Percentiles rank a stretch among this genome's conserved stretches.
phyloP scores from a whole-genome alignment of 2,888 invertebrate genomes.

The Chrysotoxum bicinctum region DNA sequence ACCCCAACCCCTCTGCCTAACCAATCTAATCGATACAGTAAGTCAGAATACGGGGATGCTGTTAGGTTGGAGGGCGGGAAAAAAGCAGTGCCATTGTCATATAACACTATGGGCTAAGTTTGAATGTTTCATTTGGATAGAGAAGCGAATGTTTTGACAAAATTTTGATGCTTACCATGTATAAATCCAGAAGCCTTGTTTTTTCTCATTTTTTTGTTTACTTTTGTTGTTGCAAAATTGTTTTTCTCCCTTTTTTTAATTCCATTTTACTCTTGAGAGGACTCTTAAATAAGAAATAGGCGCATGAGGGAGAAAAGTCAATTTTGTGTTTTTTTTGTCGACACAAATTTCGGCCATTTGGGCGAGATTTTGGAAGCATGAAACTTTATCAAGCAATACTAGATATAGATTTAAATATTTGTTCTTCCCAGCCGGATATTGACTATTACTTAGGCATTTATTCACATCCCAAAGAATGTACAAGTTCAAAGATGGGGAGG shows the following conservation, averaged over 20 bases:
- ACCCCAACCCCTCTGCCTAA: neutral
- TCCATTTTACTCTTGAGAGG: neutral
- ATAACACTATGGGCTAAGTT: conserved; percentile 5
- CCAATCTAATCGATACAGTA: neutral
- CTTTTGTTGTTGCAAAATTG: neutral
- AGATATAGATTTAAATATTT: neutral
- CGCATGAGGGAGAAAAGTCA: neutral
- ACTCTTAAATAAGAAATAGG: neutral
- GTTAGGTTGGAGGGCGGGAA: neutral
- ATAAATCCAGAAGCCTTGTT: conserved; percentile 7
- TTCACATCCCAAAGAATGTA: too few species aligned
- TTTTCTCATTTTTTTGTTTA: neutral
- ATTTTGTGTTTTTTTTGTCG: neutral
- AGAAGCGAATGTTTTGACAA: neutral
- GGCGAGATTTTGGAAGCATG: neutral
- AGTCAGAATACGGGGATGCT: neutral
- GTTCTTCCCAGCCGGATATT: too few species aligned
- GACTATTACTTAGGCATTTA: too few species aligned
- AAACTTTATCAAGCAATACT: neutral
- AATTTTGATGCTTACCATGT: neutral
- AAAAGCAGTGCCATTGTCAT: neutral
- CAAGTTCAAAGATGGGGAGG: neutral
- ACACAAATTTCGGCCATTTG: neutral
- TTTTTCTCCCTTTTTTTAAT: neutral
- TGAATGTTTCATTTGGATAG: neutral